These are phyloP conservation scores for Cepaea hortensis DNA, from an alignment of 2,888 invertebrate genomes.

Conservation along the genomic window DNA sequence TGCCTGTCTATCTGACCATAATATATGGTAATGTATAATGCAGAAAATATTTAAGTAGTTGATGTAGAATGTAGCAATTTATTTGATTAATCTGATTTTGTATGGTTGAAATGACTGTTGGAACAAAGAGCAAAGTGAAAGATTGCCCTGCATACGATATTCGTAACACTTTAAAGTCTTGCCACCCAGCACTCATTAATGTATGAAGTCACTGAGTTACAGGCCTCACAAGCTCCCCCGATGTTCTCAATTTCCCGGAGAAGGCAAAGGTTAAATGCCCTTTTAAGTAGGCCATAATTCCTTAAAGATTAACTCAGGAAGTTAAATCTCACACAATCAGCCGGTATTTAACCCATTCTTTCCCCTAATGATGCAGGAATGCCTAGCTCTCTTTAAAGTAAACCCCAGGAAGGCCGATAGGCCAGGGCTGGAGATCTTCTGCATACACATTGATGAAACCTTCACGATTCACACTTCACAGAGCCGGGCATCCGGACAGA, in stretches of 20 bases:
- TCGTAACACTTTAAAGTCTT: no score
- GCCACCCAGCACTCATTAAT: no score
- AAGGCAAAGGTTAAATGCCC: background rate
- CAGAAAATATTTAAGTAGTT: no score
- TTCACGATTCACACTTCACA: slow-evolving; percentile 36
- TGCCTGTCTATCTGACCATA: no score
- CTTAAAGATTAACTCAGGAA: slow-evolving; percentile 10
- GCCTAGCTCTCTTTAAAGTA: background rate
- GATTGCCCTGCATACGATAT: no score
- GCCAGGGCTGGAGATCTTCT: background rate
- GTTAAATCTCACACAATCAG: slow-evolving; percentile 24
- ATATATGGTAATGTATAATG: no score
- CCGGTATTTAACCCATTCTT: slow-evolving; percentile 29
- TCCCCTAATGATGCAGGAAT: slow-evolving; percentile 18
- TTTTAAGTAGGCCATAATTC: background rate
- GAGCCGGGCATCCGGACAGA: slow-evolving; percentile 2
- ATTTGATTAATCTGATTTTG: no score
- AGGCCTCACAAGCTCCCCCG: no score
- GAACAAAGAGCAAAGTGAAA: no score
- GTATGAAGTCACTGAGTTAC: no score
- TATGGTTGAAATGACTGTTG: no score
- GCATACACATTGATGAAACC: background rate
- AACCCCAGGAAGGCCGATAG: background rate
- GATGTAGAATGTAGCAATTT: no score
- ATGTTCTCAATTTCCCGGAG: background rate